Evolutionary conservation across 2,113 vertebrate genomes (phyloP), one percentile per base, ranked within the genome.

Genomic region (Mormoops blainvillei): DNA sequence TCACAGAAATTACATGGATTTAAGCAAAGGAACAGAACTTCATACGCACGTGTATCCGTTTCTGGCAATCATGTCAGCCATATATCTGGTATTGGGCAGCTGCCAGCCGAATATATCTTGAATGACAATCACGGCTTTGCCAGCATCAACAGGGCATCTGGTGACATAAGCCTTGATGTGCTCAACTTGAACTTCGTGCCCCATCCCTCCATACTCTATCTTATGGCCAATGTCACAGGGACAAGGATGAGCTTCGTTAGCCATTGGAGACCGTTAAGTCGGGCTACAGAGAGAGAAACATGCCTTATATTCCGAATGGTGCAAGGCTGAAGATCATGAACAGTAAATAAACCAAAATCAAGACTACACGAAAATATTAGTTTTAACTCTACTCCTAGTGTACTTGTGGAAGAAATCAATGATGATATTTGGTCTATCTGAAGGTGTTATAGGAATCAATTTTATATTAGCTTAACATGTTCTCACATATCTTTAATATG

Each of bases 91-190:
- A 81, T 99, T 99, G 92, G 99, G 98, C 52, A 99, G 98, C 24
- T 97, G 95, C 99, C 99, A 99, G 73, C 99, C 99, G 82, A 95
- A 99, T 68, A 99, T 98, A 56, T 99, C 99, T n/a, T 99, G 99
- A 87, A 99, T 98, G 56, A 99, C 98, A 83, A 99, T 98, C 83
- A 99, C 93, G 2, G 99, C 99, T 96, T 98, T 99, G 91, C 99
- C 98, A 1, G 99, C 98, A 6, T 95, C 85, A 22, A 87, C 82
- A 0, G 98, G 87, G 67, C 99, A 98, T 92, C 98, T 98, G 28
- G 99, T 99, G 24, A 99, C 41, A 48, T 99, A 99, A 19, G 99
- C 99, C 45, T 98, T 98, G 96, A 98, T 98, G 96, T 99, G 98
- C 73, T 99, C 99, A 5, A 99, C 98, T 97, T 99, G 98, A 74